Evolutionary conservation across 2,797 vertebrate species (phyloP).

Genomic region (Diplodus puntazzo): DNA sequence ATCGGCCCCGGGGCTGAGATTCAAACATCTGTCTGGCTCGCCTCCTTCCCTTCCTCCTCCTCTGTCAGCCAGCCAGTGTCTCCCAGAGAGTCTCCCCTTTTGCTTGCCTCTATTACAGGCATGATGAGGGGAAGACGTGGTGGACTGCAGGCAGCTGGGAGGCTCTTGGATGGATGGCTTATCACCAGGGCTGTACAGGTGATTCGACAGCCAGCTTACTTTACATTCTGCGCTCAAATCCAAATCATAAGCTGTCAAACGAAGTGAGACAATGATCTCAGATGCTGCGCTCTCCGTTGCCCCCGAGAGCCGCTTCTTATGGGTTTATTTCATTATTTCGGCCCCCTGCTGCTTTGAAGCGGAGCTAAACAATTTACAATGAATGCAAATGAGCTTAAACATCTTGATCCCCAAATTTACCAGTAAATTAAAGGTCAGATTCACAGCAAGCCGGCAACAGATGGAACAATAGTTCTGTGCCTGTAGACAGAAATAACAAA

Average conservation of each 20-base stretch:
- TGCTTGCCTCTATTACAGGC: constrained; percentile 61
- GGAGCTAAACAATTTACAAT: constrained; percentile 36
- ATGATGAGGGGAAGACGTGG: constrained; percentile 64
- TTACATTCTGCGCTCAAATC: constrained; percentile 11
- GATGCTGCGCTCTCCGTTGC: constrained; percentile 3
- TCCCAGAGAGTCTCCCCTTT: constrained; percentile 68
- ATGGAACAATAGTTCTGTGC: background rate
- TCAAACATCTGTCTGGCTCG: constrained; percentile 84
- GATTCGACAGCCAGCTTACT: background rate
- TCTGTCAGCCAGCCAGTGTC: constrained; percentile 71
- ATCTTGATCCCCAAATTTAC: constrained; percentile 28
- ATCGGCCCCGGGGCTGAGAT: constrained; percentile 75
- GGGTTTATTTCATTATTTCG: constrained; percentile 53
- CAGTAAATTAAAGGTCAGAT: constrained; percentile 21
- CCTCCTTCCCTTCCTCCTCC: constrained; percentile 33
- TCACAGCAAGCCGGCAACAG: constrained; percentile 13
- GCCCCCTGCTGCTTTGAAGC: constrained; percentile 47
- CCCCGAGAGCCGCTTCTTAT: constrained; percentile 28
- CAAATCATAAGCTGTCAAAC: constrained; percentile 22
- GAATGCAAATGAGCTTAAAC: constrained; percentile 30
- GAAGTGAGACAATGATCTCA: constrained; percentile 24
- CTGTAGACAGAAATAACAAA: background rate
- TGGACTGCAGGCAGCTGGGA: constrained; percentile 14
- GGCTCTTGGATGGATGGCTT: constrained; percentile 21
- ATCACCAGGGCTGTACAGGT: background rate